Evolutionary conservation across 2,888 invertebrate genomes (phyloP), one percentile per base, ranked within the genome.

Genomic region (Drosophila recens): DNA sequence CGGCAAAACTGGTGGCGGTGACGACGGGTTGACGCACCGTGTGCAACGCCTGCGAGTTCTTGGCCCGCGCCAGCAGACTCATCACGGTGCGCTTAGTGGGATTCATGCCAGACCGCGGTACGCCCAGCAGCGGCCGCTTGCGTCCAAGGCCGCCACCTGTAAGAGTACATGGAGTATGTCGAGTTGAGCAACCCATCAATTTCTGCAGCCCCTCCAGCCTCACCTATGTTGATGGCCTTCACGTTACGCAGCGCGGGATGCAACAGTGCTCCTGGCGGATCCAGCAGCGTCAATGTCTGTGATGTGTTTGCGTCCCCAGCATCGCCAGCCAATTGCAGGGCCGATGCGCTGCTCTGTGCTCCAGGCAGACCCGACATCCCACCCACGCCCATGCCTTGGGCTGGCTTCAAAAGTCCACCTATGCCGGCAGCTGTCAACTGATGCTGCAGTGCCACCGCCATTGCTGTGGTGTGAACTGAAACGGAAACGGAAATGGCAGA

Each of bases 11-110:
- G 56, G 92, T 88, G 67, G 93, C 90, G 62, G 92, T 90, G 34
- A 93, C 90, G 72, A 93, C 91, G 58, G 93, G 92, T 80, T 93
- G 93, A 72, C 93, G 92, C 49, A 95, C 95, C 87, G 95, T 94
- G 92, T 96, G 96, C 92, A 96, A 95, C 91, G 96, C 95, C 89
- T 96, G 96, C 71, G 96, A 96, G 42, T 96, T 96, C 90, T 96
- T 94, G 67, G 96, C 96, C 74, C 96, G 94, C 27, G 96, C 96
- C 88, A 97, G 93, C 85, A 97, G 95, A 87, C 96, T 96, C 95
- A 97, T 96, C 82, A 97, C 96, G 66, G 96, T 96, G 86, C 96
- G 94, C 93, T 97, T 97, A 91, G 96, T 96, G 92, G 96, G 96
- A 90, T 93, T 93, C 96, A 96, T 96, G 90, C 96, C 95, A 82